Conservation (phyloP, 1,140 invertebrate genomes). For the Helicoverpa zea region DNA sequence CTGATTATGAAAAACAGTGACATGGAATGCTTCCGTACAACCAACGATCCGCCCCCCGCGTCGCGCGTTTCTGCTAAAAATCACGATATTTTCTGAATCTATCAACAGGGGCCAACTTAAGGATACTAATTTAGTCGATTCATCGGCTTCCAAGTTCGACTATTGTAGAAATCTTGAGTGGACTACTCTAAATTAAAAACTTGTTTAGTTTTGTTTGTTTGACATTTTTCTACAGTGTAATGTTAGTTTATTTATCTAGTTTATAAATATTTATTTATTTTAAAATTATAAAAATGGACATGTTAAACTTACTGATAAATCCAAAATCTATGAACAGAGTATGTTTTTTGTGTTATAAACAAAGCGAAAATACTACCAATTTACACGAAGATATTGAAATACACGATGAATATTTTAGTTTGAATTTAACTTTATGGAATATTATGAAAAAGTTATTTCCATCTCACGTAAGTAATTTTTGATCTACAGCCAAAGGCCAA, state of each 20-base stretch:
- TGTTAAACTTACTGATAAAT: constrained; percentile 24
- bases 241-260: neutral
- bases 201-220: neutral
- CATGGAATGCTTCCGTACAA: constrained; percentile 28
- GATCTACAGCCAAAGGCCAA: neutral
- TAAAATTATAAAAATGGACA: constrained; percentile 24
- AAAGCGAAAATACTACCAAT: neutral
- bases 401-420: constrained; percentile 25
- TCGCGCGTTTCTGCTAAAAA: constrained; percentile 2
- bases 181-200: neutral
- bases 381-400: constrained; percentile 42
- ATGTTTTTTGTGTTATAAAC: constrained; percentile 39
- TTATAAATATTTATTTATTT: too few relatives aligned
- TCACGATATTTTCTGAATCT: neutral
- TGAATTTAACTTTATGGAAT: constrained; percentile 17
- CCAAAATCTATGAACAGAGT: neutral
- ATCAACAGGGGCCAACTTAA: constrained; percentile 31
- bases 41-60: neutral
- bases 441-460: constrained; percentile 33
- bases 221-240: neutral
- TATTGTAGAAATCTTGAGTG: too few relatives aligned
- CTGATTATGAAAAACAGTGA: neutral
- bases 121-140: constrained; percentile 10
- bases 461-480: constrained; percentile 9
- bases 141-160: neutral